phyloP scores from a whole-genome alignment of 2,888 invertebrate genomes.

The Epinotia brunnichana region DNA sequence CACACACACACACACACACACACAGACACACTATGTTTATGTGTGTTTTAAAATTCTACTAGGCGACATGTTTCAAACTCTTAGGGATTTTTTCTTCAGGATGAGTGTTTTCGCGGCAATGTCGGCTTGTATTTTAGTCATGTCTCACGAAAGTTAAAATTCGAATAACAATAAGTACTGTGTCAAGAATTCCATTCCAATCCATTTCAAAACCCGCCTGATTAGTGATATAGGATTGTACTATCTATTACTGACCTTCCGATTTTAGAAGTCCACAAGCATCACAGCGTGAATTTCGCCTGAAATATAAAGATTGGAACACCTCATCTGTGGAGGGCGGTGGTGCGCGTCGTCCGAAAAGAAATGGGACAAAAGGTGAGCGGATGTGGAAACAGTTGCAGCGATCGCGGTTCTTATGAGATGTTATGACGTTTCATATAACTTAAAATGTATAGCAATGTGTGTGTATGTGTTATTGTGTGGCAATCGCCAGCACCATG shows the following conservation, averaged over 20 bases:
- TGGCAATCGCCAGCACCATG: too few relatives aligned
- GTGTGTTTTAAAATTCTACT: too few relatives aligned
- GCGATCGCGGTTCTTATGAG: slow-evolving; percentile 25
- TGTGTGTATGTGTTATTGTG: too few relatives aligned
- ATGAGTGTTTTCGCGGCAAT: too few relatives aligned
- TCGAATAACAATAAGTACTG: neutral
- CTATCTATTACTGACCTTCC: slow-evolving; percentile 4
- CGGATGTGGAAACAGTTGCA: slow-evolving; percentile 35
- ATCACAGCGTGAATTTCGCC: slow-evolving; percentile 32
- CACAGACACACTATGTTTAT: too few relatives aligned
- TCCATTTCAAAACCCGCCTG: neutral
- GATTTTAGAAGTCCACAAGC: slow-evolving; percentile 13
- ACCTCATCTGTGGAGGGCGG: slow-evolving; percentile 39
- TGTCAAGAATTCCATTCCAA: neutral
- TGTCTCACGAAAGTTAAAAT: too few relatives aligned
- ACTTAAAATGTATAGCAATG: too few relatives aligned
- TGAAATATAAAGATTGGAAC: slow-evolving; percentile 41
- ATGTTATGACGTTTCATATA: neutral
- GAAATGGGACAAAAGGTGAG: slow-evolving; percentile 42
- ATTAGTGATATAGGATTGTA: too few relatives aligned
- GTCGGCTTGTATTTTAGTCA: too few relatives aligned
- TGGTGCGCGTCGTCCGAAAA: slow-evolving; percentile 41
- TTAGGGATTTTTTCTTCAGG: too few relatives aligned
- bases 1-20: too few relatives aligned
- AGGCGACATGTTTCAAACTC: too few relatives aligned